phyloP scores from a whole-genome alignment of 2,797 vertebrate genomes.

The Parauchenoglanis ngamensis region DNA sequence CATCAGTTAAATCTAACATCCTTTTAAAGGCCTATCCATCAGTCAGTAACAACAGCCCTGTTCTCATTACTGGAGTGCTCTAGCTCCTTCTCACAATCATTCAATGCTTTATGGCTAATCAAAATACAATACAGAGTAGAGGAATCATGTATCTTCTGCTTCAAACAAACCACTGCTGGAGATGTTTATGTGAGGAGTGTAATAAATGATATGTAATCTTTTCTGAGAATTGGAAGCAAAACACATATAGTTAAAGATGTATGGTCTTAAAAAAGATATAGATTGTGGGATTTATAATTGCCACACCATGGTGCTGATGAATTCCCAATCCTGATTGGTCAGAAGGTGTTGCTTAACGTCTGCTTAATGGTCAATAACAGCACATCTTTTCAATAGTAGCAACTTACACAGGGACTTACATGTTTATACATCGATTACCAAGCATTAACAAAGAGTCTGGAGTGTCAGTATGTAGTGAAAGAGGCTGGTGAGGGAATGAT shows the following conservation, averaged over 20 bases:
- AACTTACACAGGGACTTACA: neutral
- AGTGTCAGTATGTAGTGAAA: neutral
- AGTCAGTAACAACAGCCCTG: constrained; percentile 67
- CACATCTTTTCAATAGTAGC: neutral
- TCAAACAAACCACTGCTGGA: constrained; percentile 28
- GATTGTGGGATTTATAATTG: neutral
- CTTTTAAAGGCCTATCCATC: constrained; percentile 71
- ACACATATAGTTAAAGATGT: neutral
- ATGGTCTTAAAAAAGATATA: neutral
- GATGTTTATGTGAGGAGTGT: neutral
- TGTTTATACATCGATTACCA: neutral
- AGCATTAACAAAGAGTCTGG: neutral
- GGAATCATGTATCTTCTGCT: constrained; percentile 29
- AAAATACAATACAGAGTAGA: constrained; percentile 32
- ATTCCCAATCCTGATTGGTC: neutral
- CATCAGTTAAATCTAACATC: constrained; percentile 70
- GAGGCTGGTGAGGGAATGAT: neutral
- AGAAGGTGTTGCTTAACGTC: too few relatives aligned
- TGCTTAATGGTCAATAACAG: neutral
- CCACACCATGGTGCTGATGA: neutral
- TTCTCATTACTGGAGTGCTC: neutral
- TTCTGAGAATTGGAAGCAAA: too few relatives aligned
- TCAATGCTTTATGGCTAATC: constrained; percentile 47
- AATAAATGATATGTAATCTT: neutral
- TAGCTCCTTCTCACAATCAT: constrained; percentile 46